Percentiles rank a stretch among this genome's conserved stretches.
Evolutionary conservation across 2,797 vertebrate species (phyloP).

Genomic region (Psittacula derbiana): DNA sequence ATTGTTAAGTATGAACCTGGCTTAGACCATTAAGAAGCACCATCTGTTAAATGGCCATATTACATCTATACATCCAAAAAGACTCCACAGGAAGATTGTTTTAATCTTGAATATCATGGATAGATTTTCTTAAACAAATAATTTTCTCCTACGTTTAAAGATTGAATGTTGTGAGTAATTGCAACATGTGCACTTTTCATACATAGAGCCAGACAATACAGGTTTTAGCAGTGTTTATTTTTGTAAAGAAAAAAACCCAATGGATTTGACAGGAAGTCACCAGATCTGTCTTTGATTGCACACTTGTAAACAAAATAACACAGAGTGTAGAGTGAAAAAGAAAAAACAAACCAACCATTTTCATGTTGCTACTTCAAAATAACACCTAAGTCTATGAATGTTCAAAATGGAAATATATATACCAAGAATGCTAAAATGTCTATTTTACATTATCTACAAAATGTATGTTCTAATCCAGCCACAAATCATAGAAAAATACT

Average conservation of each 20-base stretch:
- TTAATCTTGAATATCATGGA: neutral
- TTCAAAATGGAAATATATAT: slow-evolving; percentile 70
- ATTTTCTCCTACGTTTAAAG: neutral
- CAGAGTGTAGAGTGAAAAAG: slow-evolving; percentile 54
- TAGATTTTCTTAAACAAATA: neutral
- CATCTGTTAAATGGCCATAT: neutral
- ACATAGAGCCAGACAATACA: slow-evolving; percentile 22
- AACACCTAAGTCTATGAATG: slow-evolving; percentile 50
- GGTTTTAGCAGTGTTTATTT: slow-evolving; percentile 68
- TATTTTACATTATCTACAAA: slow-evolving; percentile 92
- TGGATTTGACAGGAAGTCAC: slow-evolving; percentile 42
- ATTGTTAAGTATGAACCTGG: neutral
- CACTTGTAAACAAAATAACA: slow-evolving; percentile 66
- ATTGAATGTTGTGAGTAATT: neutral
- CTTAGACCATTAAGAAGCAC: neutral
- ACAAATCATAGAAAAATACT: slow-evolving; percentile 77
- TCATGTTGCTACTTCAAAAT: slow-evolving; percentile 39
- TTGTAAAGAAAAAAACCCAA: slow-evolving; percentile 40
- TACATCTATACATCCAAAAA: neutral
- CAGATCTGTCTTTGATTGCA: slow-evolving; percentile 61
- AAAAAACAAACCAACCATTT: neutral
- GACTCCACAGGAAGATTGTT: neutral
- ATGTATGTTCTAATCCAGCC: slow-evolving; percentile 74
- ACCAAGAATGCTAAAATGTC: slow-evolving; percentile 74
- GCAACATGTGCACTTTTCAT: slow-evolving; percentile 17